phyloP scores from a whole-genome alignment of 2,888 invertebrate genomes.

The Fabriciana adippe region DNA sequence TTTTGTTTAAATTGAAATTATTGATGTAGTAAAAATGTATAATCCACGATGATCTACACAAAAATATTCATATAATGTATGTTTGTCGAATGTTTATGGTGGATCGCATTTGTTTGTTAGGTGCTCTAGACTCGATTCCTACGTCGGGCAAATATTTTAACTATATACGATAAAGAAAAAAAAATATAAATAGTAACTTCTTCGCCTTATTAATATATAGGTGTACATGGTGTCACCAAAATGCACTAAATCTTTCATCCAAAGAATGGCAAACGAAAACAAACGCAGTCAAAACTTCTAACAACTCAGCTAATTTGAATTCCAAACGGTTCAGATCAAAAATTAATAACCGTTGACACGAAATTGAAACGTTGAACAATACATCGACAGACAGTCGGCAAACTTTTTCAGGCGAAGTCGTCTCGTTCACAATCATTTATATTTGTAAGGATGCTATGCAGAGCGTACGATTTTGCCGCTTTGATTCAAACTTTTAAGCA shows the following conservation, averaged over 20 bases:
- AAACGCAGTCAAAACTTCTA: constrained; percentile 23
- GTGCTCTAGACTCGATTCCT: too few relatives aligned
- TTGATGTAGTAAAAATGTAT: neutral
- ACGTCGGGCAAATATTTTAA: too few relatives aligned
- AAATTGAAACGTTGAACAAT: constrained; percentile 48
- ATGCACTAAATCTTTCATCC: neutral
- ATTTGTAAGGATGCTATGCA: constrained; percentile 80
- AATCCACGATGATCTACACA: too few relatives aligned
- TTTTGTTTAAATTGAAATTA: neutral
- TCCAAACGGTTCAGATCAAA: constrained; percentile 46
- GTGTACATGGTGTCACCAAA: neutral
- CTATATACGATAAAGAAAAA: too few relatives aligned
- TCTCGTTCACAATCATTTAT: constrained; percentile 68
- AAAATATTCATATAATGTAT: too few relatives aligned
- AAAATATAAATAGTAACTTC: too few relatives aligned
- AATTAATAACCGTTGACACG: constrained; percentile 52
- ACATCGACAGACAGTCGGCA: constrained; percentile 57
- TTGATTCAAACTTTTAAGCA: constrained; percentile 79
- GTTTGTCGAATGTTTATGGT: too few relatives aligned
- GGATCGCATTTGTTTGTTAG: too few relatives aligned
- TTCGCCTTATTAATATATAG: too few relatives aligned
- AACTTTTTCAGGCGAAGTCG: constrained; percentile 73
- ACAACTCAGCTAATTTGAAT: constrained; percentile 44
- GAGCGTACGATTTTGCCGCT: constrained; percentile 76
- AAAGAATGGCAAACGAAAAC: constrained; percentile 25